Evolutionary conservation across 2,113 vertebrate species (phyloP).

Genomic region (Chaetura pelagica): DNA sequence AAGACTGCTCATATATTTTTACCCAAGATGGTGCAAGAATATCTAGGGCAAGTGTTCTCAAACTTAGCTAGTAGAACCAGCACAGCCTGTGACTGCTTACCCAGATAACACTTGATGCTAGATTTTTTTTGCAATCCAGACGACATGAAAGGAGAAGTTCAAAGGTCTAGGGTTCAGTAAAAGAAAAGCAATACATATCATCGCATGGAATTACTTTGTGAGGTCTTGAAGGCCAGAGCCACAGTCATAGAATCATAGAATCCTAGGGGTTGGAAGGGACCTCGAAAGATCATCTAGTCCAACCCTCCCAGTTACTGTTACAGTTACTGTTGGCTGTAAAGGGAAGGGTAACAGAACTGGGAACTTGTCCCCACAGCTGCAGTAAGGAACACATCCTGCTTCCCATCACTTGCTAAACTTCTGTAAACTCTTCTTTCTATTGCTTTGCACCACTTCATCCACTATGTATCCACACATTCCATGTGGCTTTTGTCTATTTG

Average conservation of each 20-base stretch:
- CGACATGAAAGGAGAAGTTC: not conserved
- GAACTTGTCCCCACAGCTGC: not conserved
- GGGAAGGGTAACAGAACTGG: not conserved
- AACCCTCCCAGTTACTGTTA: too few species aligned
- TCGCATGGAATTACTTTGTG: not conserved
- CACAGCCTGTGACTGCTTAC: not conserved
- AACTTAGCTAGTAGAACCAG: not conserved
- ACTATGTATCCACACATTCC: not conserved
- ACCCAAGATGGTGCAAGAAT: not conserved
- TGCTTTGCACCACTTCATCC: not conserved
- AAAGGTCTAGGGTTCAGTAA: not conserved
- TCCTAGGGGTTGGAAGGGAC: too few species aligned
- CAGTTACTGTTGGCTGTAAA: not conserved
- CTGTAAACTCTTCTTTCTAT: not conserved
- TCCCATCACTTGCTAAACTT: not conserved
- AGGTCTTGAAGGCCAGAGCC: not conserved
- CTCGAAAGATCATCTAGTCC: too few species aligned
- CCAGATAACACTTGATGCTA: not conserved
- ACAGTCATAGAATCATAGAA: too few species aligned
- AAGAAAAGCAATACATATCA: not conserved
- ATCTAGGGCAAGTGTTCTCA: not conserved
- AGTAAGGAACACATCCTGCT: not conserved
- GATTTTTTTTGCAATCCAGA: not conserved
- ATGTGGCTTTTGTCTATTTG: not conserved
- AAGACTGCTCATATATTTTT: not conserved